Base-by-base conservation (phyloP, 2,888 invertebrate species). In the Pherbina coryleti region DNA sequence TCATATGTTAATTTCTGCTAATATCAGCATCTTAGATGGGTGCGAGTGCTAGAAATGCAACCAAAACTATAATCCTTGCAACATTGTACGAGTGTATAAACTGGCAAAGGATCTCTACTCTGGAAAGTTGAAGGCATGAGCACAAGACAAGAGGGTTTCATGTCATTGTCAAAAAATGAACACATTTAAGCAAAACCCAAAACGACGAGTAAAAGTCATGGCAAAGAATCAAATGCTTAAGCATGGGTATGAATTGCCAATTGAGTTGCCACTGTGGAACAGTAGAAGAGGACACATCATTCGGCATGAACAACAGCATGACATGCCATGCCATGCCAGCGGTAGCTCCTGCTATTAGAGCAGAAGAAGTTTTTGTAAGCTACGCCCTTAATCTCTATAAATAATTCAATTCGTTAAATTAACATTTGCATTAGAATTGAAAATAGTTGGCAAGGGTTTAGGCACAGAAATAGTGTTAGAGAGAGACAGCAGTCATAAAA, bases 381-480 rank as follows among this genome's bases (percentile, higher is more conserved):
- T 22, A 60, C 73, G 62, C 28, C 73, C 44, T 60, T 73, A 73
- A 73, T 73, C 60, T 22, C 62, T 60, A 73, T 73, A 73, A 73
- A 73, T 73, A 62, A 73, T 73, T 73, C 73, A 73, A 73, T 73
- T 73, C 73, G 62, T 62, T 37, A 44, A 44, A 62, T 62, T 73
- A 73, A 49, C 73, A 73, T 60, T 73, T 73, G 73, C 73, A 73
- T 62, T 62, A 19, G 73, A 44, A 73, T 73, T 49, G 62, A 60
- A 44, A 73, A 73, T 44, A 60, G 53, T 49, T 62, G 49, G 62
- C 73, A 60, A 44, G 25, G 51, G 25, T 28, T 69, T 22, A 22
- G 11, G 17, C 31, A n/a, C 31, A 64, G 31, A 62, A n/a, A 31
- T n/a, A 51, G 31, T 28, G 25, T n/a, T 53, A 22, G 25, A 8